Percentiles rank a stretch among this genome's conserved stretches.
phyloP scores from a whole-genome alignment of 2,888 invertebrate species.

The Griposia aprilina region DNA sequence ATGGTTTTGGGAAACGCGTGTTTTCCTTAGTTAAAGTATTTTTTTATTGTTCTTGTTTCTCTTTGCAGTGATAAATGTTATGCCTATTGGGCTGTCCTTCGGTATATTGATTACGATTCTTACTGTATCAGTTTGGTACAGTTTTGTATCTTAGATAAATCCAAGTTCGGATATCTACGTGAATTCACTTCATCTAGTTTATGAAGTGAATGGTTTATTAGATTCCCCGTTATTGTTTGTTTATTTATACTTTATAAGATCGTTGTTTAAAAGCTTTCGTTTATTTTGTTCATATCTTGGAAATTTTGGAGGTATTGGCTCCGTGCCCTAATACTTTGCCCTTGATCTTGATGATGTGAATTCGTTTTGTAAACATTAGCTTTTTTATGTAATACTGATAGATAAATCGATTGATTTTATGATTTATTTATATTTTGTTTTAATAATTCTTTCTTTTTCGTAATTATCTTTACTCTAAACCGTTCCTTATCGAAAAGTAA shows the following conservation, averaged over 20 bases:
- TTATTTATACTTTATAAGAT: slow-evolving; percentile 41
- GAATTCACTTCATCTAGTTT: not conserved
- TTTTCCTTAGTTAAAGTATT: slow-evolving; percentile 24
- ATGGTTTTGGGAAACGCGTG: slow-evolving; percentile 51
- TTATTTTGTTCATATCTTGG: slow-evolving; percentile 61
- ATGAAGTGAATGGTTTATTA: slow-evolving; percentile 2
- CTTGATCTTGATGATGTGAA: slow-evolving; percentile 71
- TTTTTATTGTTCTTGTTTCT: slow-evolving; percentile 34
- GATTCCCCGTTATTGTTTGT: slow-evolving; percentile 43
- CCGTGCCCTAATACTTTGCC: slow-evolving; percentile 67
- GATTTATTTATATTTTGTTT: slow-evolving; percentile 13
- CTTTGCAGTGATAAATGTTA: slow-evolving; percentile 5
- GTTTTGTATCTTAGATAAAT: slow-evolving; percentile 8
- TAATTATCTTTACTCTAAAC: not conserved
- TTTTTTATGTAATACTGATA: slow-evolving; percentile 51
- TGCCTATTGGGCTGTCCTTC: slow-evolving; percentile 15
- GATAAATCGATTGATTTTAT: slow-evolving; percentile 40
- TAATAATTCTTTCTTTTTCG: not conserved
- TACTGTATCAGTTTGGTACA: not conserved
- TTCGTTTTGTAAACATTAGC: slow-evolving; percentile 63
- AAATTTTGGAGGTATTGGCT: slow-evolving; percentile 70
- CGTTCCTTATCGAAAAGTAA: not conserved
- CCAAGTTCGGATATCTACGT: not conserved
- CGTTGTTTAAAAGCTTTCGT: slow-evolving; percentile 51
- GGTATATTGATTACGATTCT: slow-evolving; percentile 27